These are phyloP conservation scores for Gallinago solitaria DNA, from an alignment of 2,797 vertebrate species.

Conservation along the genomic window DNA sequence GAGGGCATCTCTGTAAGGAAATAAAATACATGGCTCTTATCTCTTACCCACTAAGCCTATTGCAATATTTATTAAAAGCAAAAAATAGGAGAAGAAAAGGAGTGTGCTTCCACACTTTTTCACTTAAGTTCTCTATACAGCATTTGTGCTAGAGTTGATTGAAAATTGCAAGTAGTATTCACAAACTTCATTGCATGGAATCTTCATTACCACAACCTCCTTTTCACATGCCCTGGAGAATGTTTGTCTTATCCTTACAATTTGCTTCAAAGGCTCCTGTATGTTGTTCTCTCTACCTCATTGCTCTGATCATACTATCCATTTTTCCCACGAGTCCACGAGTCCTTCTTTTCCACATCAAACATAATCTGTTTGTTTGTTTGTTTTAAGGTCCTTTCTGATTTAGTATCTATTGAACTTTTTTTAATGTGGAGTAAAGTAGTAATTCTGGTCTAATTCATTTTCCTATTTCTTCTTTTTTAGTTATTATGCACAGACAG, in stretches of 20 bases:
- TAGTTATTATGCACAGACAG: neutral
- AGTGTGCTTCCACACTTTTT: neutral
- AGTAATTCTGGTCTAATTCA: neutral
- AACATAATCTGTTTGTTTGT: neutral
- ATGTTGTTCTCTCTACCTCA: neutral
- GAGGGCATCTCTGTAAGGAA: neutral
- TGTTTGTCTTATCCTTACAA: neutral
- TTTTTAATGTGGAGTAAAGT: neutral
- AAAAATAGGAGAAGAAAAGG: neutral
- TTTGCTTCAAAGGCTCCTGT: neutral
- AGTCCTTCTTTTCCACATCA: neutral
- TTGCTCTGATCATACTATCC: neutral
- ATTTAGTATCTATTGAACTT: neutral
- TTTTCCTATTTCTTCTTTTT: neutral
- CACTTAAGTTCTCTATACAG: accelerated
- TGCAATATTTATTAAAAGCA: neutral
- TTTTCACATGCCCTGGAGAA: neutral
- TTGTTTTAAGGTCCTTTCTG: neutral
- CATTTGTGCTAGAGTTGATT: neutral
- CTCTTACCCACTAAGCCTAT: accelerated
- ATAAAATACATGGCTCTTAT: neutral
- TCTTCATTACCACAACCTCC: neutral
- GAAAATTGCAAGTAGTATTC: neutral
- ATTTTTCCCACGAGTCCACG: neutral
- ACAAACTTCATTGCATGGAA: neutral